These are phyloP conservation scores for Cephus sareptanus DNA, from an alignment of 2,888 invertebrate species.

Conservation along the genomic window DNA sequence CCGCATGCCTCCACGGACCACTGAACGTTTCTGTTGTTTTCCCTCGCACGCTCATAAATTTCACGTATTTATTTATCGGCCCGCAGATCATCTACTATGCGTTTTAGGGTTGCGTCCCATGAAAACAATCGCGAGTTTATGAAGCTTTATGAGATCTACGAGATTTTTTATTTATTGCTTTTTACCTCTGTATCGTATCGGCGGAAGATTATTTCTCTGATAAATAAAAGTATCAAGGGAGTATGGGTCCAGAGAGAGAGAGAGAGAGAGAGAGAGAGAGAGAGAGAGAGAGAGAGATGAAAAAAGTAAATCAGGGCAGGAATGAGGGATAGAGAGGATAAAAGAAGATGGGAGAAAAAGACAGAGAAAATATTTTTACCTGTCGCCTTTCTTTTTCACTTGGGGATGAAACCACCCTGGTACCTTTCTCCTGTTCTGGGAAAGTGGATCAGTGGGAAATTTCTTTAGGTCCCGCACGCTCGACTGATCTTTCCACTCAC, in stretches of 20 bases:
- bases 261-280: not conserved
- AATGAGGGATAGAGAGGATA: not conserved
- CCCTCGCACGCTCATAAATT: slow-evolving; percentile 48
- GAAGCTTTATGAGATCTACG: not conserved
- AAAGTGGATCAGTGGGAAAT: not conserved
- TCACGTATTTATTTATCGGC: slow-evolving; percentile 51
- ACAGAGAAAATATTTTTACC: not conserved
- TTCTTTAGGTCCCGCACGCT: not conserved
- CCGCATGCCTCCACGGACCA: slow-evolving; percentile 36
- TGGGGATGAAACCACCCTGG: not conserved
- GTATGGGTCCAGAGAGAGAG: not conserved
- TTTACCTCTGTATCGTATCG: not conserved
- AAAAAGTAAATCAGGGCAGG: not conserved
- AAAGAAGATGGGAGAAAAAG: not conserved
- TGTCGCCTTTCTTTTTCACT: not conserved
- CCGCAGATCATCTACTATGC: slow-evolving; percentile 40
- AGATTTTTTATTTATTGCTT: not conserved
- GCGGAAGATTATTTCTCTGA: not conserved
- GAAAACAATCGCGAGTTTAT: not conserved
- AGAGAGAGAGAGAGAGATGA: not conserved
- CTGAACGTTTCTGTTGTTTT: slow-evolving; percentile 44
- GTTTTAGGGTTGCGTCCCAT: slow-evolving; percentile 25
- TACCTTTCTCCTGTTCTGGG: not conserved
- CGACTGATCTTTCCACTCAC: not conserved
- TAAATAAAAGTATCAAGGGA: not conserved